These are phyloP conservation scores for Varecia variegata DNA, from an alignment of 2,797 vertebrate genomes.

Conservation along the genomic window DNA sequence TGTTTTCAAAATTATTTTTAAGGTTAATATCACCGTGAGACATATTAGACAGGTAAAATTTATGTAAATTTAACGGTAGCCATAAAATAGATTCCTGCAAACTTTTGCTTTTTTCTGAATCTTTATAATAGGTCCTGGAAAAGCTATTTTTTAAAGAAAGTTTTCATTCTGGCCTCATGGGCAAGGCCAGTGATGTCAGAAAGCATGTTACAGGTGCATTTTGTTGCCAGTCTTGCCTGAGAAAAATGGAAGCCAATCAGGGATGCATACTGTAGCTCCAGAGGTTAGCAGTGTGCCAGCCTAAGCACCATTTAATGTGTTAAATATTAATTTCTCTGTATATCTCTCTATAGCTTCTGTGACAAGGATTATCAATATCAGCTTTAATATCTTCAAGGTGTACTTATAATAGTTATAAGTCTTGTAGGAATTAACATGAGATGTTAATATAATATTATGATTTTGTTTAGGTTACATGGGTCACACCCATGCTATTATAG, in stretches of 20 bases:
- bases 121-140: background rate
- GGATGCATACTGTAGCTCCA: background rate
- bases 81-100: background rate
- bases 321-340: background rate
- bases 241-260: background rate
- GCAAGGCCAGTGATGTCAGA: background rate
- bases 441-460: background rate
- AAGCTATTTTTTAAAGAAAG: background rate
- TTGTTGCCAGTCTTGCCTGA: background rate
- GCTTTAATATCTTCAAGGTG: background rate
- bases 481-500: background rate
- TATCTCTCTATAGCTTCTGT: background rate
- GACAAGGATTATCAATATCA: background rate
- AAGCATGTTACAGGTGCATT: background rate
- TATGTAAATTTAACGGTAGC: background rate
- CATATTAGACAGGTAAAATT: background rate
- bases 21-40: background rate
- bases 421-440: background rate
- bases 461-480: background rate
- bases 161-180: background rate
- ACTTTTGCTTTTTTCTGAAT: background rate
- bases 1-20: background rate
- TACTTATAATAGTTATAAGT: background rate
- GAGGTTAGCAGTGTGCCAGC: background rate
- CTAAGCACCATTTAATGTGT: background rate